These are phyloP conservation scores for Zeugodacus cucurbitae DNA, from an alignment of 1,140 invertebrate species.

Conservation along the genomic window DNA sequence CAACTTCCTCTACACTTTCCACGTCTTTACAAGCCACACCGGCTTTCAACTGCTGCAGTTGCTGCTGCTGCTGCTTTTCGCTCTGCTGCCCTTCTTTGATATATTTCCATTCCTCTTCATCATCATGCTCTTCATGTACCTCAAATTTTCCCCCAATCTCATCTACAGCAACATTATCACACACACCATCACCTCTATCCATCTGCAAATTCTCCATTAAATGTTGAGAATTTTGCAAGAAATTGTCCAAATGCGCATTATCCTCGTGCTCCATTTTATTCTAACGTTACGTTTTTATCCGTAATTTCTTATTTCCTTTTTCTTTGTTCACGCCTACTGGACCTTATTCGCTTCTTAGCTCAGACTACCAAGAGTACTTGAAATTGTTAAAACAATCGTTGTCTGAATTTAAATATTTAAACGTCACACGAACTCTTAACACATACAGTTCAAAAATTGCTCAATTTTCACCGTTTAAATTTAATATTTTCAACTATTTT, in stretches of 20 bases:
- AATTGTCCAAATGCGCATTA: constrained; percentile 57
- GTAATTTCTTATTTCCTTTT: not conserved
- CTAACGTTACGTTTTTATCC: constrained; percentile 28
- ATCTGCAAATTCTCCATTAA: constrained; percentile 58
- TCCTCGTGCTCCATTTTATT: constrained; percentile 64
- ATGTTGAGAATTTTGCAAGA: constrained; percentile 55
- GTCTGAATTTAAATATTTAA: not conserved
- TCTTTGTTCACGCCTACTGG: not conserved
- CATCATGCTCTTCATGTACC: constrained; percentile 52
- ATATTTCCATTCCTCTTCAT: constrained; percentile 61
- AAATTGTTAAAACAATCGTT: not conserved
- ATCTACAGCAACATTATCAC: constrained; percentile 41
- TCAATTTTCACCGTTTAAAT: not conserved
- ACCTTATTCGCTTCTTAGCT: not conserved
- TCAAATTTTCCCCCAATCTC: constrained; percentile 49
- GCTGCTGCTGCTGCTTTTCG: constrained; percentile 56
- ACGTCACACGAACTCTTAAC: not conserved
- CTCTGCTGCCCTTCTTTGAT: constrained; percentile 63
- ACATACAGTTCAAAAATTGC: not conserved
- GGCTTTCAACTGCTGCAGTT: constrained; percentile 40
- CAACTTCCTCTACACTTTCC: constrained; percentile 41
- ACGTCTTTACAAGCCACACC: constrained; percentile 40
- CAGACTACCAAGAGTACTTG: not conserved
- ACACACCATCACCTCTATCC: constrained; percentile 47
- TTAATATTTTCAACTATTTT: not conserved